A percentile compares a stretch with the other conserved stretches of the same genome.
Evolutionary conservation across 2,113 vertebrate species (phyloP).

Genomic region (Eublepharis macularius): DNA sequence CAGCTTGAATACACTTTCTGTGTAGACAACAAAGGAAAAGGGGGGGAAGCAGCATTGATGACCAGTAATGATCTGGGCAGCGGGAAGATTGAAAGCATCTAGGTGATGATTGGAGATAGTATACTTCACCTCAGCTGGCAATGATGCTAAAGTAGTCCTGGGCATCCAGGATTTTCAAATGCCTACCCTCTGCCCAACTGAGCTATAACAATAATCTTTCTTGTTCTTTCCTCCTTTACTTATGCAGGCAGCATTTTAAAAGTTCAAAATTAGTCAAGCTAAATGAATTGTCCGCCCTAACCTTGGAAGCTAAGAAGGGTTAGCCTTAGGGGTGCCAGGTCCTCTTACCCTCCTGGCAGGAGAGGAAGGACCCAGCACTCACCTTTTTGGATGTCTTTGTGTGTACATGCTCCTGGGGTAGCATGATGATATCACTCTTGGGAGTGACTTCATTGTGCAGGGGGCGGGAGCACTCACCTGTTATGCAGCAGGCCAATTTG

Average conservation of each 20-base stretch:
- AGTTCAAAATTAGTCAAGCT: constrained; percentile 23
- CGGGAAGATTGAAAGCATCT: background rate
- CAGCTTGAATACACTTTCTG: background rate
- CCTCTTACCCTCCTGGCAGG: too few relatives aligned
- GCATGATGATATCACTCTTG: too few relatives aligned
- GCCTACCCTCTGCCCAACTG: background rate
- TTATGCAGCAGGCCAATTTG: too few relatives aligned
- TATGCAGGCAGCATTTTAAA: constrained; percentile 13
- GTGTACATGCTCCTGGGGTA: too few relatives aligned
- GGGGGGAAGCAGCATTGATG: background rate
- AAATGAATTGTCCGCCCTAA: too few relatives aligned
- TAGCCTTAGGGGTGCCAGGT: too few relatives aligned
- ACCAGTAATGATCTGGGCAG: background rate
- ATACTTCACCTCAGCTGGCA: background rate
- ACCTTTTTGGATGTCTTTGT: too few relatives aligned
- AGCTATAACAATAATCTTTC: background rate
- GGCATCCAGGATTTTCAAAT: background rate
- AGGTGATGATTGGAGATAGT: background rate
- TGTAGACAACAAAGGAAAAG: background rate
- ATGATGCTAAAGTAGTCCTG: background rate
- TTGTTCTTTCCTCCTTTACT: constrained; percentile 47
- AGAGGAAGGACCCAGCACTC: too few relatives aligned
- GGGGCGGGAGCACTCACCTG: too few relatives aligned
- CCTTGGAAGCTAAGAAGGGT: too few relatives aligned
- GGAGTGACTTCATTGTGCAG: too few relatives aligned